Evolutionary conservation across 2,113 vertebrate genomes (phyloP).

Genomic region (Strix aluco): DNA sequence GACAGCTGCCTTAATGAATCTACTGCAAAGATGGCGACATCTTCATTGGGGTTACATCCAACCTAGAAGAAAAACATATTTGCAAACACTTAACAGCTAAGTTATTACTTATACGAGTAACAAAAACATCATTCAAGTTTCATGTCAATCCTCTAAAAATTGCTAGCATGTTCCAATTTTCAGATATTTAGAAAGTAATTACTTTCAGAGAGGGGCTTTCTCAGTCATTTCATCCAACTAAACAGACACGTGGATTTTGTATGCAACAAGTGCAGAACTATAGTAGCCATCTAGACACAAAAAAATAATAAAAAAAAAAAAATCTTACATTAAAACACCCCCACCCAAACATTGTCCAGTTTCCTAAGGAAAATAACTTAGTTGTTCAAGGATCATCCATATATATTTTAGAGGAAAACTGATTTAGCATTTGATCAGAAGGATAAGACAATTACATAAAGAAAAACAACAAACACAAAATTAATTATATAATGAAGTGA

Average conservation of each 20-base stretch:
- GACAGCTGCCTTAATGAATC: constrained; percentile 96
- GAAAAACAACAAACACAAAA: background rate
- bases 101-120: background rate
- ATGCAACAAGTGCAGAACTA: background rate
- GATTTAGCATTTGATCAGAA: background rate
- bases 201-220: background rate
- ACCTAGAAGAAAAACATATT: constrained; percentile 75
- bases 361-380: background rate
- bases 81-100: background rate
- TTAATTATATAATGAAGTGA: background rate
- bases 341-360: background rate
- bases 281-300: background rate
- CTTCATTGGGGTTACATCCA: constrained; percentile 98
- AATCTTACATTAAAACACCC: background rate
- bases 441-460: background rate
- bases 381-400: background rate
- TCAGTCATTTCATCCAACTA: background rate
- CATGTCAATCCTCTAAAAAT: background rate
- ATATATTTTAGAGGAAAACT: background rate
- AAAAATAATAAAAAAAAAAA: background rate
- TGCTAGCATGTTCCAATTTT: background rate
- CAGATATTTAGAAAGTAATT: background rate
- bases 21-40: constrained; percentile 96
- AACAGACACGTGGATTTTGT: background rate
- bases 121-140: background rate